Base-by-base conservation (phyloP, 2,888 invertebrate species). In the Caenorhabditis sp. region DNA sequence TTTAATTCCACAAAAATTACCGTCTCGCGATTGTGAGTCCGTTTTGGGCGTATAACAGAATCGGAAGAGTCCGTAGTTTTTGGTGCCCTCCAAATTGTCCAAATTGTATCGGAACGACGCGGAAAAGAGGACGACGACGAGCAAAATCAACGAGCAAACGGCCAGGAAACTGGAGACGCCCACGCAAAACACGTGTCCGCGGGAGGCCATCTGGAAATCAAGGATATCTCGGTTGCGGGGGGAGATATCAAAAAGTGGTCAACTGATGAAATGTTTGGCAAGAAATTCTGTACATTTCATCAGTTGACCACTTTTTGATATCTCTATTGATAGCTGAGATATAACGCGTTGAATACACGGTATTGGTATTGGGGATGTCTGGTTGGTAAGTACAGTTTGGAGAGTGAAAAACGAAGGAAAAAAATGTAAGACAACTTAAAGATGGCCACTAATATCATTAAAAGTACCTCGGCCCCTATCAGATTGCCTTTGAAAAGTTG, bases 31-130 rank as follows among this genome's bases (percentile, higher is more conserved):
- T n/a, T 41, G 59, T 0, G 37, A 11, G 22, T 55, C n/a, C n/a
- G 6, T 35, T 9, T 35, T 35, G 35, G 35, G 35, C 4, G 35
- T 35, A 13, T 35, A 35, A 35, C 84, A 84, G 37, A 80, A 84
- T 32, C 84, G 72, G 53, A 84, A 72, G 5, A 84, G 56, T 24
- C 84, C 84, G 39, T 78, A 84, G 24, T 78, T 66, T 30, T 76
- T 77, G 8, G 52, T 53, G 8, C 79, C 82, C 8, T 62, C 65
- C 20, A 56, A 53, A 45, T 55, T 50, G 43, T 82, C 81, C 4
- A 32, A 41, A 17, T 78, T 70, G 48, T 61, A 74, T 20, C 82
- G 76, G 53, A 73, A 82, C 11, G 73, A 76, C 32, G 81, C 71
- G 2, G 81, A 81, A 39, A 79, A 79, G 27, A 81, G 59, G 41